These are phyloP conservation scores for Metridium senile DNA, from an alignment of 92 coral and sea anemone genomes.

Conservation along the genomic window DNA sequence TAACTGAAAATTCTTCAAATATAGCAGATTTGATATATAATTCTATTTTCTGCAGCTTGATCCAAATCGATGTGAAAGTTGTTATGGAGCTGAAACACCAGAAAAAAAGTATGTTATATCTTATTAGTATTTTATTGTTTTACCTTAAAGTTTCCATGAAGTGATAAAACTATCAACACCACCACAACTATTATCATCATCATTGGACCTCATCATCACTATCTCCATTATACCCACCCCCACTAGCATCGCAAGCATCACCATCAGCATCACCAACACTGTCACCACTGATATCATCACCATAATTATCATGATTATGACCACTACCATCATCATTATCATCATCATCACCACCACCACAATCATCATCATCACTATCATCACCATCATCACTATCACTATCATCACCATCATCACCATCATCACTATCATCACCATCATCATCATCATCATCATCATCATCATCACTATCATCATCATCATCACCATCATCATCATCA, in stretches of 20 bases:
- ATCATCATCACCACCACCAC: slow-evolving; percentile 4
- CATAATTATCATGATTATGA: neutral
- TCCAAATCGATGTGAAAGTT: slow-evolving; percentile 89
- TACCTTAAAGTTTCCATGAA: too few species aligned
- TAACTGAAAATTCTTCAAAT: too few species aligned
- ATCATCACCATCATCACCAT: slow-evolving; percentile 3
- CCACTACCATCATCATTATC: neutral
- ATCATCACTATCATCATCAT: neutral
- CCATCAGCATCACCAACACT: slow-evolving; percentile 6
- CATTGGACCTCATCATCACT: neutral
- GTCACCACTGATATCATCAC: slow-evolving; percentile 1
- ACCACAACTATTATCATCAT: neutral
- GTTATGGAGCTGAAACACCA: slow-evolving; percentile 90
- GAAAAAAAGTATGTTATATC: slow-evolving; percentile 51
- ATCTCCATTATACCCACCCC: neutral
- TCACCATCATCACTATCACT: neutral
- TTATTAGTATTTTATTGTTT: too few species aligned
- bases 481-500: neutral
- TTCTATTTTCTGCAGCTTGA: slow-evolving; percentile 62
- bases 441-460: slow-evolving; percentile 9
- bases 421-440: slow-evolving; percentile 2
- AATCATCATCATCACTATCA: neutral
- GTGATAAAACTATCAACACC: too few species aligned
- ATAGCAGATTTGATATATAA: too few species aligned
- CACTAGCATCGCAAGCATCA: neutral